Base-by-base conservation (phyloP, 2,113 vertebrate genomes). In the Anas platyrhynchos region DNA sequence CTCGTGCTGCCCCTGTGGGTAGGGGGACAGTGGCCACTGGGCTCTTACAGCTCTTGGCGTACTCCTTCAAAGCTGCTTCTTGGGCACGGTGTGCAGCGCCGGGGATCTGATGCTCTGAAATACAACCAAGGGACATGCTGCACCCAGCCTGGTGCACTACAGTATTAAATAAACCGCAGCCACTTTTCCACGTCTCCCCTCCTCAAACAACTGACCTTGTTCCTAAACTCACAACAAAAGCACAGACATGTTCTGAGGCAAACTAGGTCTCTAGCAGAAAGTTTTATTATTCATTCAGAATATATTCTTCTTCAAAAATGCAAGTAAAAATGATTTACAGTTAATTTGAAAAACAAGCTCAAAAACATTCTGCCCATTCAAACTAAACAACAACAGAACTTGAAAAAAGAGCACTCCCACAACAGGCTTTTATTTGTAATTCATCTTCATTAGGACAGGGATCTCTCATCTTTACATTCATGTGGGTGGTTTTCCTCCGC, bases 331-430 rank as follows among this genome's bases (percentile, higher is more conserved):
- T 54, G 73, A 66, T 43, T 72, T 83, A 69, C 29, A 56, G 86
- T 91, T 95, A 83, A 94, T 91, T 20, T 66, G 54, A 85, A 84
- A 87, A 97, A 79, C 68, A 48, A 91, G 86, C 65, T 77, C 91
- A 89, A 86, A 95, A 89, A 55, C 55, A 89, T 72, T 54, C 48
- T 72, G 87, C 59, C 89, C 44, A 23, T 61, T 91, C 75, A 81
- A 86, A 91, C 48, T 81, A 93, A 97, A 89, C 67, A 95, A 77
- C 87, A 96, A 71, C 44, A 59, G 75, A 97, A 63, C 65, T 18
- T 16, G 34, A 65, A 38, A 67, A 32, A n/a, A 32, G 20, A 48
- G 34, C 66, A 52, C 63, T 88, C 55, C 86, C 68, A 74, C 67
- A 89, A 84, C 13, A 92, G 91, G 48, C 23, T 81, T 94, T 76